Evolutionary conservation across 2,888 invertebrate species (phyloP).

Genomic region (Dexiosoma caninum): DNA sequence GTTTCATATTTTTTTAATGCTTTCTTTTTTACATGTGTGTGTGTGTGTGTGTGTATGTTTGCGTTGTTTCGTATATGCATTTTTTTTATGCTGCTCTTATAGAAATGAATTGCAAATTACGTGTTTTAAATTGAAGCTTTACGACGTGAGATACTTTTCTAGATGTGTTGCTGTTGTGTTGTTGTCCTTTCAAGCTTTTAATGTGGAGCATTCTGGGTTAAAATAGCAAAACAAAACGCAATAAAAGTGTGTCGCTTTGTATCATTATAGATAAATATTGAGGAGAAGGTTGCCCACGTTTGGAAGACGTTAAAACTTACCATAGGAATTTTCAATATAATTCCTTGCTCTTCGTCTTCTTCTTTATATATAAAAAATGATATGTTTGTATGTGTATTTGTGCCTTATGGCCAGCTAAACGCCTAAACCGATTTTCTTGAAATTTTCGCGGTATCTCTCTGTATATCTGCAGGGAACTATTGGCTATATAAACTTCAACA

Average conservation of each 20-base stretch:
- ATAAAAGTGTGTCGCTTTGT: constrained; percentile 25
- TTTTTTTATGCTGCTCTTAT: constrained; percentile 33
- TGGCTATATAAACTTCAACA: too few species aligned
- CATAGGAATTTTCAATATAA: background rate
- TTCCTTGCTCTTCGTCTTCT: too few species aligned
- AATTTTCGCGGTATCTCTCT: too few species aligned
- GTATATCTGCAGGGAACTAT: too few species aligned
- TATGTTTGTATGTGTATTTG: too few species aligned
- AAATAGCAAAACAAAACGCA: constrained; percentile 44
- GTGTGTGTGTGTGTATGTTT: background rate
- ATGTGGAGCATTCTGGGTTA: constrained; percentile 48
- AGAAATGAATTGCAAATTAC: constrained; percentile 74
- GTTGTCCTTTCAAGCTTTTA: constrained; percentile 48
- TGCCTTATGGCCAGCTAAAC: too few species aligned
- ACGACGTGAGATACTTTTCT: constrained; percentile 74
- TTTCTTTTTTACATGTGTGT: background rate
- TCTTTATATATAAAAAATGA: too few species aligned
- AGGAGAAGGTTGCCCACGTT: background rate
- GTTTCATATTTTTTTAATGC: background rate
- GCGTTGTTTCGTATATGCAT: background rate
- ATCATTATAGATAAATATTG: constrained; percentile 10
- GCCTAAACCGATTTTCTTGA: too few species aligned
- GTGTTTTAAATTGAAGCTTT: constrained; percentile 77
- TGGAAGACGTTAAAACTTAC: background rate
- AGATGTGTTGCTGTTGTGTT: constrained; percentile 51